Conservation (phyloP, 37 sponge, comb jelly and placozoan genomes). For the Cliona cf. orientalis region DNA sequence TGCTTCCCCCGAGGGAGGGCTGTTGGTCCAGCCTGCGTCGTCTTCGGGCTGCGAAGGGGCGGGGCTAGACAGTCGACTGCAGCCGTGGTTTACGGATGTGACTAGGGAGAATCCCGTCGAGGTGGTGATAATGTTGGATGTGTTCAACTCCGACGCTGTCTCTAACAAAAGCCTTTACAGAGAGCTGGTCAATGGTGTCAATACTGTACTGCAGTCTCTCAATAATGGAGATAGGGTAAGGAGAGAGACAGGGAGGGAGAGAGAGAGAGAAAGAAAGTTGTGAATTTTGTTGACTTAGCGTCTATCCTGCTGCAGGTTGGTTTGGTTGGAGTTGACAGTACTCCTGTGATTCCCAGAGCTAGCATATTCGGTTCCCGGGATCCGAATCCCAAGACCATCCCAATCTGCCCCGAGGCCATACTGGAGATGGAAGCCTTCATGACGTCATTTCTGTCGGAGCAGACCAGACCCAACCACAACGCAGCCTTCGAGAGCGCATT, state of each 20-base stretch:
- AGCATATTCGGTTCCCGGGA: not conserved
- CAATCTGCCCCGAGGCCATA: conserved; percentile 6
- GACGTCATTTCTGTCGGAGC: not conserved
- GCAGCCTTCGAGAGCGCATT: not conserved
- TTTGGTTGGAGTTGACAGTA: conserved; percentile 1
- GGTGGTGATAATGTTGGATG: conserved; percentile 28
- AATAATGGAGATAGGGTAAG: conserved; percentile 12
- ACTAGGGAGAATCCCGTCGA: conserved; percentile 3
- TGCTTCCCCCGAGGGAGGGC: not conserved
- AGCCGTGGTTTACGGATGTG: not conserved
- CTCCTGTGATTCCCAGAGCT: not conserved
- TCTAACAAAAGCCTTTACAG: not conserved
- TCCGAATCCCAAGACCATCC: not conserved
- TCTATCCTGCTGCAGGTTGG: conserved; percentile 4
- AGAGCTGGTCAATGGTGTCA: not conserved
- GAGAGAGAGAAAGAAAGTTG: not conserved
- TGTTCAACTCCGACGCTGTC: no score
- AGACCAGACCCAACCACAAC: not conserved
- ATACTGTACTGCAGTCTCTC: not conserved
- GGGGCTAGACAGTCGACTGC: not conserved
- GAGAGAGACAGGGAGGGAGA: not conserved
- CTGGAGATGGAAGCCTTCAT: conserved; percentile 7
- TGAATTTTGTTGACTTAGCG: not conserved
- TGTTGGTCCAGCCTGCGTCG: not conserved
- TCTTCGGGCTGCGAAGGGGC: not conserved